phyloP scores from a whole-genome alignment of 1,140 invertebrate genomes.

The Ctenoplectra terminalis region DNA sequence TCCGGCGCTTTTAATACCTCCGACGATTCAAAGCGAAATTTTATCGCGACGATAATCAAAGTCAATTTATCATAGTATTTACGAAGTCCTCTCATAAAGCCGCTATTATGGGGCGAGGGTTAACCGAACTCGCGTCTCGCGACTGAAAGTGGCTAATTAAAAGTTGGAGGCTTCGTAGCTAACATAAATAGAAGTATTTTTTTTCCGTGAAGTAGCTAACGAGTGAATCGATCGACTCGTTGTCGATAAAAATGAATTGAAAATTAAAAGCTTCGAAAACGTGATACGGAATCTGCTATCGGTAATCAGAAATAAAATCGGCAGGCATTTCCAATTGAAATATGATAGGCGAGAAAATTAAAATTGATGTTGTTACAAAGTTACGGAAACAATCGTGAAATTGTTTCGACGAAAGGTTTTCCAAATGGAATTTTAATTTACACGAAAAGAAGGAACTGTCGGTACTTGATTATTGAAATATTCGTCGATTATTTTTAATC shows the following conservation, averaged over 20 bases:
- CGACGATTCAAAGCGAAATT: conserved; percentile 3
- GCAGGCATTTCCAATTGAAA: not conserved
- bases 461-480: too few relatives aligned
- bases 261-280: too few relatives aligned
- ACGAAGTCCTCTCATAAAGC: not conserved
- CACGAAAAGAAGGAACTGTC: too few relatives aligned
- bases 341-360: not conserved
- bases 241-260: not conserved
- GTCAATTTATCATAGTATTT: conserved; percentile 11
- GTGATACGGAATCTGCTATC: too few relatives aligned
- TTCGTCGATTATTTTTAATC: too few relatives aligned
- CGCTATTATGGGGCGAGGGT: not conserved
- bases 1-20: not conserved
- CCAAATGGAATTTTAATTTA: not conserved
- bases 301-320: not conserved
- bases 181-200: not conserved
- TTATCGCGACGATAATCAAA: conserved; percentile 21
- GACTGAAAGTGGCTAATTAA: not conserved
- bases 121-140: not conserved
- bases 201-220: not conserved
- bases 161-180: not conserved
- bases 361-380: not conserved
- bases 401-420: not conserved
- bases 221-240: not conserved
- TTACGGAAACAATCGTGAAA: not conserved